Base-by-base conservation (phyloP, 1,140 invertebrate species). In the Euwallacea similis region DNA sequence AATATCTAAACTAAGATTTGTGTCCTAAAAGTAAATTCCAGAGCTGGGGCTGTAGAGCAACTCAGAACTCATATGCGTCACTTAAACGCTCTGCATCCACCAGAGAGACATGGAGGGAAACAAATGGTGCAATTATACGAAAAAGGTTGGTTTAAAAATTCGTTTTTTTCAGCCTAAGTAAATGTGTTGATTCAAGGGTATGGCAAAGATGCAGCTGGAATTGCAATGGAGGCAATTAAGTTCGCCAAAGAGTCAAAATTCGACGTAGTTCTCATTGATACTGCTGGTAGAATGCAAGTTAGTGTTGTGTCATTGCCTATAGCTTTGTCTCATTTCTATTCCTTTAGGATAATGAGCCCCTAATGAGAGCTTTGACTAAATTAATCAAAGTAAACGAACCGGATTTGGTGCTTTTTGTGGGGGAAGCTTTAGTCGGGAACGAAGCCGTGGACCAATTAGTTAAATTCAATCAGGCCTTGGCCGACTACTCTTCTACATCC, bases 401-500 rank as follows among this genome's bases (percentile, higher is more conserved):
- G 0, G 98, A 99, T 85, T 85, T 99, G 73, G 97, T 99, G 4
- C 84, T 99, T 8, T 99, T 99, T 83, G 98, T 99, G 7, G 98
- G 98, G 0, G 98, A 99, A 83, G 98, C 98, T 0, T 84, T 99
- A 1, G 98, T 99, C 11, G 98, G 98, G n/a, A 99, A 99, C 82
- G 98, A 99, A 83, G 98, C 98, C 58, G 97, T 99, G 33, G 98
- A 99, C 85, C 98, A 99, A 82, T 86, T 99, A 55, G 92, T 96
- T 0, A 99, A 99, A 84, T 99, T 99, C 82, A 99, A 99, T 85
- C 94, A 98, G 81, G 96, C 97, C 3, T 84, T 99, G 10, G 93
- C 93, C 9, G 94, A 96, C 82, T 92, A 93, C 79, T 94, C 93
- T 21, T 89, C 88, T 43, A 90, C 89, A 21, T 81, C 83, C n/a